Evolutionary conservation across 1,140 invertebrate species (phyloP).

Genomic region (Leptopilina clavipes): DNA sequence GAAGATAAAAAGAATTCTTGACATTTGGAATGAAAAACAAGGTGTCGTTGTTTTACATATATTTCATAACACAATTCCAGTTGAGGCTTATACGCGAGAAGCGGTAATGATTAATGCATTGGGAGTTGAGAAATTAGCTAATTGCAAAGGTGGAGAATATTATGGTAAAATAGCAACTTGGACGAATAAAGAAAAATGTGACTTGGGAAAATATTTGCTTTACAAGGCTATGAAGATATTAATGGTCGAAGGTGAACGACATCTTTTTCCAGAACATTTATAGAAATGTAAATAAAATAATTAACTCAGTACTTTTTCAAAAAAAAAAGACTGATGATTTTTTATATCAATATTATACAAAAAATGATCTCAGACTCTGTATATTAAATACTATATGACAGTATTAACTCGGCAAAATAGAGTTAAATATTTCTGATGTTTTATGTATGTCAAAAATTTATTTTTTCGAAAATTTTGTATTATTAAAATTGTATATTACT

Average conservation of each 20-base stretch:
- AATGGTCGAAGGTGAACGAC: conserved; percentile 89
- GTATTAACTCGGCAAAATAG: too few species aligned
- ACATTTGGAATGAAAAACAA: conserved; percentile 88
- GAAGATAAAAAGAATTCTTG: conserved; percentile 88
- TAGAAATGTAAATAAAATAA: conserved; percentile 36
- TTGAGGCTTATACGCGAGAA: conserved; percentile 94
- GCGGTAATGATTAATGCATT: conserved; percentile 94
- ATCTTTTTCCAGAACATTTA: conserved; percentile 72
- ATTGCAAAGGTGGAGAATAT: conserved; percentile 88
- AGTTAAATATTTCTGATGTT: too few species aligned
- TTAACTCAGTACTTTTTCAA: not conserved
- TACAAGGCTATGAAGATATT: conserved; percentile 90
- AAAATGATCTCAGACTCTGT: too few species aligned
- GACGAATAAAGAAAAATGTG: conserved; percentile 80
- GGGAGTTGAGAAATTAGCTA: conserved; percentile 85
- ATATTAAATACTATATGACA: too few species aligned
- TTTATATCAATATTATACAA: not conserved
- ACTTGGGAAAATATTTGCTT: conserved; percentile 88
- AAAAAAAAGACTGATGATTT: not conserved
- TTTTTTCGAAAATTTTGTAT: not conserved
- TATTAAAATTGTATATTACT: not conserved
- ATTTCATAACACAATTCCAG: conserved; percentile 93
- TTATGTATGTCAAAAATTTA: too few species aligned
- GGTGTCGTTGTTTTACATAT: conserved; percentile 94
- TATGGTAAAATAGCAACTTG: conserved; percentile 87